Evolutionary conservation across 2,888 invertebrate species (phyloP), one percentile per base, ranked within the genome.

Genomic region (Epinotia brunnichana): DNA sequence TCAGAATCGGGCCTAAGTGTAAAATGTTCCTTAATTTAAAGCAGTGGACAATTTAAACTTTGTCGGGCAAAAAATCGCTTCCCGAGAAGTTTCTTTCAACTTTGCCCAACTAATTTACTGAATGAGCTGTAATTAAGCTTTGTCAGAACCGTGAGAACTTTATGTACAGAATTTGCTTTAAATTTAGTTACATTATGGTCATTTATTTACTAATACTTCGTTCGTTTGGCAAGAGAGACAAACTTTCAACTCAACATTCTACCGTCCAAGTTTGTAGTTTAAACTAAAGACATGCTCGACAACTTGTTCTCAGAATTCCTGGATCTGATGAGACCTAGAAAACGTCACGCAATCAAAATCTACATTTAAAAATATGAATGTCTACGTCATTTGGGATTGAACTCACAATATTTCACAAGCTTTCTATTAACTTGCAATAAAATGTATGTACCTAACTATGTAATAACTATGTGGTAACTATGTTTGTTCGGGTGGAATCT

Each of bases 31-130:
- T 72, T 72, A 67, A 72, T 67, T 72, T 61, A 72, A 67, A 66
- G 60, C 70, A 62, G 39, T 54, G 67, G 72, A 73, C 72, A 68
- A 73, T 73, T 73, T 73, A 73, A 73, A 73, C 72, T 73, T 73
- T 68, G 21, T 24, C 24, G 13, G 57, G 51, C 68, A 73, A 73
- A 73, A 73, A 73, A 73, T 73, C 72, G 72, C 68, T 68, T 24
- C 44, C 51, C 56, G 19, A 15, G 35, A 66, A 62, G 44, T 73
- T 73, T 63, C 72, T 68, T 68, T 72, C 35, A 72, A 71, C 71
- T 71, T 53, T 53, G 61, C 57, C 67, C 56, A 68, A 68, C 72
- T 73, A 68, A 73, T 73, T 73, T 73, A 73, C 72, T 68, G 72
- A 73, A 73, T 73, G 67, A 62, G 68, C 57, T 29, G 62, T 68